Evolutionary conservation across 37 sponge, comb jelly and placozoan genomes (phyloP), one percentile per base, ranked within the genome.

Genomic region (Chondrilla cf. caribensis): DNA sequence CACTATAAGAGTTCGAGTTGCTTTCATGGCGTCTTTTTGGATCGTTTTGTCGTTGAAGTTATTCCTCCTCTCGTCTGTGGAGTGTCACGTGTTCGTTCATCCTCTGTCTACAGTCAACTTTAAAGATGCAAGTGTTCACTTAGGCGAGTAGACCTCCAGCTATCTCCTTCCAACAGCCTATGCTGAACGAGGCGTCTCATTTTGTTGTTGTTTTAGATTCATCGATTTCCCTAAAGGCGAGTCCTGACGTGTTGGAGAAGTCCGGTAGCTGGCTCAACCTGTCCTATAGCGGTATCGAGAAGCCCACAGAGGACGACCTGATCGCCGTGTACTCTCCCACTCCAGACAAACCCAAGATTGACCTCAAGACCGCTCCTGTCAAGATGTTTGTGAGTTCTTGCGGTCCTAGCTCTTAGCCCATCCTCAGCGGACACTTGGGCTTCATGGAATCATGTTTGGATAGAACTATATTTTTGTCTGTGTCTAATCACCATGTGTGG

Each of bases 291-390:
- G 38, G 79, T 28, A 76, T 85, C 4, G 57, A 62, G 55, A 54
- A 68, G 7, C 90, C 90, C 6, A 41, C 60, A n/a, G 58, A 75
- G 0, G 42, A 80, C 0, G 90, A 90, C 84, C 77, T 87, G 84
- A 80, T 90, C 0, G 90, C 87, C 14, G 87, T 86, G 36, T 90
- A 83, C 84, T 81, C 86, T 28, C 90, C 90, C 40, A 86, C 90
- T n/a, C 38, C 64, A 29, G 73, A 65, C 51, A 79, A 79, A 24
- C 39, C 35, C 73, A 62, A 54, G 24, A 80, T 90, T 15, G 55
- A 90, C 41, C 38, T 40, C 55, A 11, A 82, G 17, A 79, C 82
- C 0, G 84, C 87, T n/a, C 90, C 90, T 5, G 64, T 90, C 70
- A 86, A 86, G 65, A 47, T 36, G 11, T n/a, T 73, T 42, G 41